phyloP scores from a whole-genome alignment of 1,140 invertebrate genomes.

The Physella acuta region DNA sequence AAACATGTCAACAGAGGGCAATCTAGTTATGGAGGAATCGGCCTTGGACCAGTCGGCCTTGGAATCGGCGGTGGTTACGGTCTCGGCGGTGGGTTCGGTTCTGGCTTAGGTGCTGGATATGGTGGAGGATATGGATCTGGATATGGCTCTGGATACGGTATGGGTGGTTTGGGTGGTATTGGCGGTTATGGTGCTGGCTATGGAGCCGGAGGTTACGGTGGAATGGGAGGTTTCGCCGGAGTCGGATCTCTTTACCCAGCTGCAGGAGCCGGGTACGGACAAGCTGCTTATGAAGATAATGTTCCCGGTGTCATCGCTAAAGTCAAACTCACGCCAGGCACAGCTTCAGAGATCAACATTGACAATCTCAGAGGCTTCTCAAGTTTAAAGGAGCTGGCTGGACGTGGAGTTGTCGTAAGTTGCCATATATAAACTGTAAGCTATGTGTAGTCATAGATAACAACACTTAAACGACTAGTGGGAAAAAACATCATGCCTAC shows the following conservation, averaged over 20 bases:
- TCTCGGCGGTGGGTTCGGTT: neutral
- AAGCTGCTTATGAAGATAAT: conserved; percentile 6
- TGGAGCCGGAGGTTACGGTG: conserved; percentile 1
- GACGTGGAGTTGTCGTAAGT: conserved; percentile 28
- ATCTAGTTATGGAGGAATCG: neutral
- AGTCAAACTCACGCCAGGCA: conserved; percentile 11
- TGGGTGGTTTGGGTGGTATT: neutral
- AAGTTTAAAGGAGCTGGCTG: conserved; percentile 23
- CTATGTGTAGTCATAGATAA: too few species aligned
- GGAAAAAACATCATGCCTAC: too few species aligned
- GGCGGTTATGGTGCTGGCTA: neutral
- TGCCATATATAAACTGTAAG: neutral
- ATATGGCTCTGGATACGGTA: conserved; percentile 4
- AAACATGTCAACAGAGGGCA: neutral
- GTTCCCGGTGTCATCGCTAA: conserved; percentile 26
- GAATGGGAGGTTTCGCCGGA: neutral
- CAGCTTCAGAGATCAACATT: conserved; percentile 16
- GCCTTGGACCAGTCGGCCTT: neutral
- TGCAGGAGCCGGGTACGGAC: neutral
- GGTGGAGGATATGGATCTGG: neutral
- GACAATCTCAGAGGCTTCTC: conserved; percentile 24
- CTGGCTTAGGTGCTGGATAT: neutral
- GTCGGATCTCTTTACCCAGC: conserved; percentile 1
- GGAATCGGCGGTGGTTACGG: neutral
- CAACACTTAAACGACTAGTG: too few species aligned